Evolutionary conservation across 2,888 invertebrate genomes (phyloP).

Genomic region (Xestobium rufovillosum): DNA sequence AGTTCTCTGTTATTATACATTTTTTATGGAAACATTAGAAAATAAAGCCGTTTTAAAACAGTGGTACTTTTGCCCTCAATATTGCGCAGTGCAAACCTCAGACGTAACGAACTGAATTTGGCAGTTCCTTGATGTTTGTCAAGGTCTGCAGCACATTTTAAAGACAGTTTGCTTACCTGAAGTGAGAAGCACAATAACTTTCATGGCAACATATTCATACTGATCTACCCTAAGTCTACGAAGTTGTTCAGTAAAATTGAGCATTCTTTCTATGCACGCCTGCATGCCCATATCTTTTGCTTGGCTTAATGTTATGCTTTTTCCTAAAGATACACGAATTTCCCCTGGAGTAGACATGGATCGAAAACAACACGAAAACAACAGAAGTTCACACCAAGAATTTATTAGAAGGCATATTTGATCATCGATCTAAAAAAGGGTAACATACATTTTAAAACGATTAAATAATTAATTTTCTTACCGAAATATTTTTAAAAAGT

Average conservation of each 20-base stretch:
- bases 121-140: too few relatives aligned
- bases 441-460: background rate
- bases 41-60: too few relatives aligned
- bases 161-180: conserved; percentile 71
- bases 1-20: too few relatives aligned
- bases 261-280: conserved; percentile 89
- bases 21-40: too few relatives aligned
- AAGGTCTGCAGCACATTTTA: too few relatives aligned
- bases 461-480: conserved; percentile 42
- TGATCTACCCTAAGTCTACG: conserved; percentile 83
- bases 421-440: conserved; percentile 79
- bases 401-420: conserved; percentile 95
- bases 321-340: conserved; percentile 59
- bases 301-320: conserved; percentile 57
- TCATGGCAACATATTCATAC: conserved; percentile 95
- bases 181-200: conserved; percentile 85
- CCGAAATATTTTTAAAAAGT: conserved; percentile 91
- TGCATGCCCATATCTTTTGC: conserved; percentile 68
- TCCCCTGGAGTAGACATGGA: conserved; percentile 87
- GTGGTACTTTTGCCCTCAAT: too few relatives aligned
- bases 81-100: too few relatives aligned
- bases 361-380: conserved; percentile 90
- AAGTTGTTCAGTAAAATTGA: conserved; percentile 89
- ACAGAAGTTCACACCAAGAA: conserved; percentile 91
- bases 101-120: too few relatives aligned